Evolutionary conservation across 2,113 vertebrate species (phyloP), one percentile per base, ranked within the genome.

Genomic region (Cynocephalus volans): DNA sequence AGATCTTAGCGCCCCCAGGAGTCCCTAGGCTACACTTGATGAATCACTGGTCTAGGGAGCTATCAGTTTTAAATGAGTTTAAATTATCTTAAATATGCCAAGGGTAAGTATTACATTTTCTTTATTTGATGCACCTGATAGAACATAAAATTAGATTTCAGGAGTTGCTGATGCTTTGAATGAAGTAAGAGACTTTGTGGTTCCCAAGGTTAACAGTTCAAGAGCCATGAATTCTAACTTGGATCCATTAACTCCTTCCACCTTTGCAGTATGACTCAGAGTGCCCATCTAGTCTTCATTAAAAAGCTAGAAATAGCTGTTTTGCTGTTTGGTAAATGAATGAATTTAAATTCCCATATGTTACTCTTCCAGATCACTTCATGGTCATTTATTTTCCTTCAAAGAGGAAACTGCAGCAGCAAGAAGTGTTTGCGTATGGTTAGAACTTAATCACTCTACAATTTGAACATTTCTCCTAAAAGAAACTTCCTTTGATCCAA

Each of bases 401-500:
- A 70, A 24, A 45, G 79, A 69, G 45, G 85, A 90, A 79, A 93
- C 23, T 31, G 5, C 13, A 87, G 69, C 28, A 50, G 33, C 52
- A 24, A 60, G 77, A 84, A 95, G 33, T 69, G 21, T 83, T 82
- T 58, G 54, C 67, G 19, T 65, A 26, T 60, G 76, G 41, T 77
- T 54, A 4, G 73, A 52, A 73, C 62, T 82, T 67, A 41, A 79
- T 93, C 28, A 52, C 60, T 81, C 84, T 90, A 52, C 70, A 56
- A 83, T 91, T 96, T 67, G 28, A 79, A 75, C 64, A 64, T 93
- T 94, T 28, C 75, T 94, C 73, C 79, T 79, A 48, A 48, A 87
- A 72, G 73, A 90, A 52, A 62, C 82, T 69, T 84, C 8, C 21
- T 90, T 90, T 36, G 18, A 82, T 60, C 90, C 54, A 72, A 15